Evolutionary conservation across 2,888 invertebrate species (phyloP).

Genomic region (Acrobasis repandana): DNA sequence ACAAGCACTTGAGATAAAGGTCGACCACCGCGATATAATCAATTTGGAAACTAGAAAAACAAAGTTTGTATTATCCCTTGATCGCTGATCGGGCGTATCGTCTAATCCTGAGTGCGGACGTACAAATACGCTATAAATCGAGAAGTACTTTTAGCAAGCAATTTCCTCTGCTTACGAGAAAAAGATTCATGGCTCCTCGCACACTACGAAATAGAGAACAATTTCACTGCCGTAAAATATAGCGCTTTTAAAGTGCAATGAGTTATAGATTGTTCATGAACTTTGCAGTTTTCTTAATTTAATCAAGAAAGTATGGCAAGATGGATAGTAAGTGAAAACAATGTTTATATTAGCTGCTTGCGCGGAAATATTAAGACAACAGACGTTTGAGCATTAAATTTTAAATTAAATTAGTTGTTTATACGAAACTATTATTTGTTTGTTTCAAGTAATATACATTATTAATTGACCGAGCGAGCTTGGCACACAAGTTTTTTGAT

Average conservation of each 20-base stretch:
- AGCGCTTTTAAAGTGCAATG: constrained; percentile 38
- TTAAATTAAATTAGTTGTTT: too few species aligned
- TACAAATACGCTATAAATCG: constrained; percentile 74
- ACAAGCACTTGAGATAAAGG: too few species aligned
- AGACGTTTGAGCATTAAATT: too few species aligned
- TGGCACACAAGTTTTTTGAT: too few species aligned
- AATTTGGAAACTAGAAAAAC: not conserved
- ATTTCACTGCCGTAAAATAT: constrained; percentile 43
- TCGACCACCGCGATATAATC: not conserved
- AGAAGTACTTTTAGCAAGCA: constrained; percentile 73
- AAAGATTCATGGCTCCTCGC: constrained; percentile 65
- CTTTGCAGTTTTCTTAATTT: constrained; percentile 2
- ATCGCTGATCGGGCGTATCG: constrained; percentile 14
- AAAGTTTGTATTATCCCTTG: not conserved
- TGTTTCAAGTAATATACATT: too few species aligned
- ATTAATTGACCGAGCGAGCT: too few species aligned
- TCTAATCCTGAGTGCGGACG: constrained; percentile 29
- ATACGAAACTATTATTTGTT: too few species aligned
- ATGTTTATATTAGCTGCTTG: not conserved
- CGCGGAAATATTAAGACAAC: not conserved
- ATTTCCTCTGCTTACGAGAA: constrained; percentile 72
- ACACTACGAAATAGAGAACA: constrained; percentile 33
- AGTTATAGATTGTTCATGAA: constrained; percentile 23
- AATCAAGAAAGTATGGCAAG: constrained; percentile 1
- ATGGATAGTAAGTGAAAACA: not conserved